These are phyloP conservation scores for Eupsittula cactorum DNA, from an alignment of 2,113 vertebrate species.

Conservation along the genomic window DNA sequence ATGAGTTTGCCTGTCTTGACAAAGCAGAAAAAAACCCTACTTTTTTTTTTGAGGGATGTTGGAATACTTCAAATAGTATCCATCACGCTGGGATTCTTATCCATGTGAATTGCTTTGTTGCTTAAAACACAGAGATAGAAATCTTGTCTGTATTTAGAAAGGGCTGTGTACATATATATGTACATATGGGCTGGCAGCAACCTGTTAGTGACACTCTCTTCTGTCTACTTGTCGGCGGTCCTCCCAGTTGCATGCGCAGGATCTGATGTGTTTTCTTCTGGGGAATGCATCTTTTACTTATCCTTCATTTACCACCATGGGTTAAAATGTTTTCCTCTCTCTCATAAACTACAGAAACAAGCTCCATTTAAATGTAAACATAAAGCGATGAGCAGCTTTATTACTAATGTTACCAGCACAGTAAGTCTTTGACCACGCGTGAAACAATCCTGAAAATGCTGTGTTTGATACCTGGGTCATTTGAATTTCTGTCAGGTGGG, in stretches of 20 bases:
- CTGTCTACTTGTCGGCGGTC: neutral
- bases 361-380: neutral
- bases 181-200: neutral
- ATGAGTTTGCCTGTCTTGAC: slow-evolving; percentile 46
- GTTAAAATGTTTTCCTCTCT: neutral
- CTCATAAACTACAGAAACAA: neutral
- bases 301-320: neutral
- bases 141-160: neutral
- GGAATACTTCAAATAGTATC: slow-evolving; percentile 11
- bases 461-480: neutral
- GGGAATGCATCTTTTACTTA: neutral
- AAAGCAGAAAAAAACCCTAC: neutral
- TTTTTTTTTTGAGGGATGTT: neutral
- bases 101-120: neutral
- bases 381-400: neutral
- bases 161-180: rapidly evolving
- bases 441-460: neutral
- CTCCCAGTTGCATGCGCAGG: neutral
- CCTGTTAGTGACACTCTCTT: neutral
- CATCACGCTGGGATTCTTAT: neutral
- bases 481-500: neutral
- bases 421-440: neutral
- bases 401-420: neutral
- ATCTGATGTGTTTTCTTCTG: neutral
- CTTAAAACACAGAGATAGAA: neutral